phyloP scores from a whole-genome alignment of 1,140 invertebrate genomes.

The Nephila pilipes region DNA sequence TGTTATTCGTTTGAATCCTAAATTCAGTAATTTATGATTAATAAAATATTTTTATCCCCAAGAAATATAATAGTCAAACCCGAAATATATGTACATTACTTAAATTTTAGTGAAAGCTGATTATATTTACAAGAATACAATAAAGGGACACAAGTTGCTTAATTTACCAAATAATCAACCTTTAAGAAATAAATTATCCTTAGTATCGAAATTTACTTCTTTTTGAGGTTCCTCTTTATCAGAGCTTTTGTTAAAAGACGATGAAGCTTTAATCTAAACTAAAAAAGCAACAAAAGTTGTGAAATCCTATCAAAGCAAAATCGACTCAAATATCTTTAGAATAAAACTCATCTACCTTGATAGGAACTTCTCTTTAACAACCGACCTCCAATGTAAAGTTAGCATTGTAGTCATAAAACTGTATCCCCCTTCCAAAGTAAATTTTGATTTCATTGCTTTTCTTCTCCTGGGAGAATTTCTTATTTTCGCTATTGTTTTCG shows the following conservation, averaged over 20 bases:
- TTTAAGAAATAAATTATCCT: too few relatives aligned
- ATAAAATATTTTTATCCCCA: too few relatives aligned
- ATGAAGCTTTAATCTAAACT: background rate
- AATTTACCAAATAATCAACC: too few relatives aligned
- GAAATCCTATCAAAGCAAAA: constrained; percentile 25
- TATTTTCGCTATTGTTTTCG: constrained; percentile 52
- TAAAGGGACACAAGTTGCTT: too few relatives aligned
- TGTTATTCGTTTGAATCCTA: too few relatives aligned
- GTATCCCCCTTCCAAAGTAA: constrained; percentile 46
- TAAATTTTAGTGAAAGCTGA: too few relatives aligned
- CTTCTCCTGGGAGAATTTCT: constrained; percentile 25
- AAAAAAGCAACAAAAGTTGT: background rate
- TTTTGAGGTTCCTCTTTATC: too few relatives aligned
- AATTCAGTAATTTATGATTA: too few relatives aligned
- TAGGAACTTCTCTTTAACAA: constrained; percentile 29
- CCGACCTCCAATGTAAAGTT: background rate
- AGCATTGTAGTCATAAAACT: constrained; percentile 30
- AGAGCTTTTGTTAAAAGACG: background rate
- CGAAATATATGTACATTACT: too few relatives aligned
- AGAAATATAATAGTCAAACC: too few relatives aligned
- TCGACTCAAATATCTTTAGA: background rate
- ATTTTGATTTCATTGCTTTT: constrained; percentile 70
- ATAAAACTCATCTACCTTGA: background rate
- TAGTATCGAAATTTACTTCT: too few relatives aligned
- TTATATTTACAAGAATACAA: too few relatives aligned